phyloP scores from a whole-genome alignment of 2,888 invertebrate species.

The Phlogophora meticulosa region DNA sequence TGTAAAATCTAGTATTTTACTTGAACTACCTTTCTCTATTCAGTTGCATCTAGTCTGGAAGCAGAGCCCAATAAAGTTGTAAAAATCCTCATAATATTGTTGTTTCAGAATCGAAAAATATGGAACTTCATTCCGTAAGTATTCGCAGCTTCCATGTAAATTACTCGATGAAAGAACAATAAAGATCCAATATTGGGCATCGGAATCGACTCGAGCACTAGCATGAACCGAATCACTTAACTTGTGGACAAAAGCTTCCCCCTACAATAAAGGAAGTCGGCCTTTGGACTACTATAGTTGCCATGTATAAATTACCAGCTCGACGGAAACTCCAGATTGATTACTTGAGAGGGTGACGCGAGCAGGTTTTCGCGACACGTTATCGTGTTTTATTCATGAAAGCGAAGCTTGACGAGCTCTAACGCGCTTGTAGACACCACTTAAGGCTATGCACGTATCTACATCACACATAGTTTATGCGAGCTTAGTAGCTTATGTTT shows the following conservation, averaged over 20 bases:
- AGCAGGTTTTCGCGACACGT: constrained; percentile 69
- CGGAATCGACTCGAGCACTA: constrained; percentile 22
- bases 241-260: constrained; percentile 53
- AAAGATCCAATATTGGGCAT: constrained; percentile 45
- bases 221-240: constrained; percentile 51
- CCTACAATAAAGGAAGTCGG: constrained; percentile 43
- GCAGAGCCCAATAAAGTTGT: too few relatives aligned
- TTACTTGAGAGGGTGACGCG: constrained; percentile 63
- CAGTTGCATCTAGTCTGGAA: too few relatives aligned
- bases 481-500: not conserved
- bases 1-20: too few relatives aligned
- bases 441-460: constrained; percentile 10
- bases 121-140: constrained; percentile 6
- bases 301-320: constrained; percentile 62
- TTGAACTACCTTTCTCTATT: too few relatives aligned
- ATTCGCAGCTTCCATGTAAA: not conserved
- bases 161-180: constrained; percentile 24
- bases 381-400: constrained; percentile 77
- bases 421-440: constrained; percentile 60
- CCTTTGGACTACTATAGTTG: constrained; percentile 44
- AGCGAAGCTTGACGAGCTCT: constrained; percentile 55
- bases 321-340: constrained; percentile 64
- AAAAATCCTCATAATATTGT: too few relatives aligned
- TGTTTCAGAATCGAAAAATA: constrained; percentile 8
- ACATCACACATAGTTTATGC: constrained; percentile 11